Percentiles rank a stretch among this genome's conserved stretches.
Evolutionary conservation across 1,140 invertebrate species (phyloP).

Genomic region (Drosophila insularis): DNA sequence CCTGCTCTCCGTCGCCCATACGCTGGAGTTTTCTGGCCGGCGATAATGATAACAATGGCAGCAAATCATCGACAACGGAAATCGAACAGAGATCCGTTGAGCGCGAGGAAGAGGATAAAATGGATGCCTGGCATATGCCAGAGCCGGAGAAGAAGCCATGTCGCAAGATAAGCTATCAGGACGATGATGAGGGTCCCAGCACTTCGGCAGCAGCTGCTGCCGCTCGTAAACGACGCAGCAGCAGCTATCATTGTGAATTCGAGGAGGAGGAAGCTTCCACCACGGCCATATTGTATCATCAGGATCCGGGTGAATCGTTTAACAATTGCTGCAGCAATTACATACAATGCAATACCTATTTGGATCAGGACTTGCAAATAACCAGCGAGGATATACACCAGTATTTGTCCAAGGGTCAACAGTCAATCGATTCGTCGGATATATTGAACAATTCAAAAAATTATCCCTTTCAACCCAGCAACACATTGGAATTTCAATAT

Average conservation of each 20-base stretch:
- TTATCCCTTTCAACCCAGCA: slow-evolving; percentile 80
- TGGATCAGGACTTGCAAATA: slow-evolving; percentile 80
- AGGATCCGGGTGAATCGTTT: slow-evolving; percentile 70
- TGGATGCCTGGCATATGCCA: slow-evolving; percentile 54
- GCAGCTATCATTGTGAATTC: slow-evolving; percentile 71
- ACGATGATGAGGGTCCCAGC: slow-evolving; percentile 65
- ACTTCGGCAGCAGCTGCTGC: slow-evolving; percentile 62
- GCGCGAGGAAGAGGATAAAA: slow-evolving; percentile 33
- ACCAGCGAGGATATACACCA: slow-evolving; percentile 81
- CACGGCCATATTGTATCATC: slow-evolving; percentile 77
- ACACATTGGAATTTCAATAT: slow-evolving; percentile 79
- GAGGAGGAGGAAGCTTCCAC: slow-evolving; percentile 68
- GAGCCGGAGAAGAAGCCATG: slow-evolving; percentile 60
- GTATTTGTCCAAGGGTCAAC: slow-evolving; percentile 76
- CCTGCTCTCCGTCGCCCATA: slow-evolving; percentile 78
- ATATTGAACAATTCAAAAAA: slow-evolving; percentile 79
- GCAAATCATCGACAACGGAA: slow-evolving; percentile 56
- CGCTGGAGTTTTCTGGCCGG: slow-evolving; percentile 81
- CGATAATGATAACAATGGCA: slow-evolving; percentile 35
- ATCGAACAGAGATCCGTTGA: slow-evolving; percentile 51
- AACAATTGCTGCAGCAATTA: slow-evolving; percentile 82
- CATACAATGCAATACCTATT: slow-evolving; percentile 78
- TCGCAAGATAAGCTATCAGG: slow-evolving; percentile 49
- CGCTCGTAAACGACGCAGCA: slow-evolving; percentile 64
- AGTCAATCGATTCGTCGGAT: slow-evolving; percentile 41